Percentiles rank a stretch among this genome's conserved stretches.
Evolutionary conservation across 2,888 invertebrate species (phyloP).

Genomic region (Morinoia aosen): DNA sequence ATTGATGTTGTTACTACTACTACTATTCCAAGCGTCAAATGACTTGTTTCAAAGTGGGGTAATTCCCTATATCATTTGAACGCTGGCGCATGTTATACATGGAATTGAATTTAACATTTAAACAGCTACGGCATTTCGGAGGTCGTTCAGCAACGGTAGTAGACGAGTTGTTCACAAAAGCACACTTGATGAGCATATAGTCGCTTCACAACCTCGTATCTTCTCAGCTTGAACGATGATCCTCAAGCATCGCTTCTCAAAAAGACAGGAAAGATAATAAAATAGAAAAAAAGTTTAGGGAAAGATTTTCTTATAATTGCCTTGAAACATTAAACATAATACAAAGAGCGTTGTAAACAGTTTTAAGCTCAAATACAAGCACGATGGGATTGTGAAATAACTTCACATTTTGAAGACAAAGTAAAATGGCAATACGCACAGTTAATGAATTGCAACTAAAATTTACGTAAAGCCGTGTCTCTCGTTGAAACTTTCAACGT

Average conservation of each 20-base stretch:
- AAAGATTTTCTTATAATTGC: background rate
- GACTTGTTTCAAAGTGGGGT: too few relatives aligned
- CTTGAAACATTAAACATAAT: too few relatives aligned
- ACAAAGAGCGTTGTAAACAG: background rate
- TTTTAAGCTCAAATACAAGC: background rate
- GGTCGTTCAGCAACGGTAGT: too few relatives aligned
- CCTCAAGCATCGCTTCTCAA: background rate
- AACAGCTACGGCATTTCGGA: too few relatives aligned
- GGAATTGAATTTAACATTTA: too few relatives aligned
- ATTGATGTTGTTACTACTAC: too few relatives aligned
- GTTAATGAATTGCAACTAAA: background rate
- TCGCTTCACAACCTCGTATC: too few relatives aligned
- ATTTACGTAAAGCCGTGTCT: background rate
- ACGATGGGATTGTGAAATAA: background rate
- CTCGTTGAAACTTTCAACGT: background rate
- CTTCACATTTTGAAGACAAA: background rate
- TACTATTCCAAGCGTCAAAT: too few relatives aligned
- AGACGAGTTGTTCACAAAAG: too few relatives aligned
- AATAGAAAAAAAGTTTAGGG: background rate
- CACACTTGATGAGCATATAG: too few relatives aligned
- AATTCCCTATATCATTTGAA: too few relatives aligned
- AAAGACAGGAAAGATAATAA: background rate
- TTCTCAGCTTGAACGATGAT: background rate
- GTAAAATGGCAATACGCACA: background rate
- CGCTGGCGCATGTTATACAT: too few relatives aligned